Evolutionary conservation across 2,888 invertebrate genomes (phyloP).

Genomic region (Ellobium chinense): DNA sequence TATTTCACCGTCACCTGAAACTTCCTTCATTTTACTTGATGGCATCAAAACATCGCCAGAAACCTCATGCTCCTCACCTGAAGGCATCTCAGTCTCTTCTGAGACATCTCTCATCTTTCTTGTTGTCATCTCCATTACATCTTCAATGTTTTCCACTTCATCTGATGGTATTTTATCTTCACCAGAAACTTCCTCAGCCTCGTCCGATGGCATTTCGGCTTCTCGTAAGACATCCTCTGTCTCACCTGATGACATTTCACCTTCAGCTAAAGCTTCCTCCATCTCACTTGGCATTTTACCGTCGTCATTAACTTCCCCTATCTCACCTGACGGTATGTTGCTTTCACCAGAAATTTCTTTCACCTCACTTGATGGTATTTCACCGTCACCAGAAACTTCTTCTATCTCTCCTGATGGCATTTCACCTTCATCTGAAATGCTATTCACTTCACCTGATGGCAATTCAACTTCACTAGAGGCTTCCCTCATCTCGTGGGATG

Average conservation of each 20-base stretch:
- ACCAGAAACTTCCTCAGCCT: not conserved
- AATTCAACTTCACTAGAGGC: not conserved
- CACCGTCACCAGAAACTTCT: not conserved
- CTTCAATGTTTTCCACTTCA: not conserved
- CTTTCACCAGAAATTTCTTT: not conserved
- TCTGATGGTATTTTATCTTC: not conserved
- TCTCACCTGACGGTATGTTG: not conserved
- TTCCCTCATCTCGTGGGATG: not conserved
- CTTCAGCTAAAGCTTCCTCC: not conserved
- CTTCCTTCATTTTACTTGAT: not conserved
- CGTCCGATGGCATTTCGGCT: not conserved
- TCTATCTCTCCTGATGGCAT: not conserved
- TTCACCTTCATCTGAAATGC: not conserved
- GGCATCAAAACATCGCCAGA: not conserved
- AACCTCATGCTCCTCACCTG: not conserved
- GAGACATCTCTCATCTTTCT: not conserved
- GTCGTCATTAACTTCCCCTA: not conserved
- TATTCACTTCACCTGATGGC: not conserved
- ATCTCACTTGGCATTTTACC: not conserved
- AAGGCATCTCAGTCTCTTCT: not conserved
- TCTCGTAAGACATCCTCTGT: not conserved
- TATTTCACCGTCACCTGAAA: not conserved
- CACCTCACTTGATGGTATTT: not conserved
- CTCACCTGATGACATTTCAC: not conserved
- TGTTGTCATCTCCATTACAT: not conserved